phyloP scores from a whole-genome alignment of 2,888 invertebrate genomes.

The Synergus gifuensis region DNA sequence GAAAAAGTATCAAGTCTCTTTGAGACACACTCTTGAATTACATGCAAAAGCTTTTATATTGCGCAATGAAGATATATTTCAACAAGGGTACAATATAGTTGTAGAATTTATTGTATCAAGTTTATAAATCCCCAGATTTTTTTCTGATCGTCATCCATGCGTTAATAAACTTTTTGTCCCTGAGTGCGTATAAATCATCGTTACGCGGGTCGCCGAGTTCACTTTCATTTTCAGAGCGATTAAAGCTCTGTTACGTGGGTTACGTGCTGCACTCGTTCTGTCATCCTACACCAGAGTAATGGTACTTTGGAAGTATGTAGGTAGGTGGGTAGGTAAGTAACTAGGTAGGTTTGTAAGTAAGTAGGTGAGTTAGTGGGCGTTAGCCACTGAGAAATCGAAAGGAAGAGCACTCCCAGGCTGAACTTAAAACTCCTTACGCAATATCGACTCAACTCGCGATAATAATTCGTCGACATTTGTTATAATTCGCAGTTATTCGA shows the following conservation, averaged over 20 bases:
- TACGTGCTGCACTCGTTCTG: constrained; percentile 58
- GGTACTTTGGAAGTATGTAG: constrained; percentile 42
- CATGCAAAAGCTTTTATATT: too few species aligned
- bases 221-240: constrained; percentile 19
- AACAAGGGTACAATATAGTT: neutral
- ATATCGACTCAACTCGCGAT: constrained; percentile 32
- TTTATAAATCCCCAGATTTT: neutral
- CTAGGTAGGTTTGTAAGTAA: constrained; percentile 28
- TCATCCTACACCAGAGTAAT: constrained; percentile 53
- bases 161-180: neutral
- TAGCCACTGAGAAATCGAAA: constrained; percentile 58
- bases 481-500: constrained; percentile 20
- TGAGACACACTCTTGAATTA: neutral
- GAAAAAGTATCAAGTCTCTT: neutral
- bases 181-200: neutral
- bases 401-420: constrained; percentile 59
- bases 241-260: constrained; percentile 45
- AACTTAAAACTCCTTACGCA: constrained; percentile 47
- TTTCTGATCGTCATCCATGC: neutral
- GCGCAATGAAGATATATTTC: too few species aligned
- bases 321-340: constrained; percentile 48
- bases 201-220: neutral
- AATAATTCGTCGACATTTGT: constrained; percentile 41
- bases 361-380: constrained; percentile 52
- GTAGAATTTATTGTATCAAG: neutral